These are phyloP conservation scores for Ptyas mucosa DNA, from an alignment of 2,113 vertebrate species.

Conservation along the genomic window DNA sequence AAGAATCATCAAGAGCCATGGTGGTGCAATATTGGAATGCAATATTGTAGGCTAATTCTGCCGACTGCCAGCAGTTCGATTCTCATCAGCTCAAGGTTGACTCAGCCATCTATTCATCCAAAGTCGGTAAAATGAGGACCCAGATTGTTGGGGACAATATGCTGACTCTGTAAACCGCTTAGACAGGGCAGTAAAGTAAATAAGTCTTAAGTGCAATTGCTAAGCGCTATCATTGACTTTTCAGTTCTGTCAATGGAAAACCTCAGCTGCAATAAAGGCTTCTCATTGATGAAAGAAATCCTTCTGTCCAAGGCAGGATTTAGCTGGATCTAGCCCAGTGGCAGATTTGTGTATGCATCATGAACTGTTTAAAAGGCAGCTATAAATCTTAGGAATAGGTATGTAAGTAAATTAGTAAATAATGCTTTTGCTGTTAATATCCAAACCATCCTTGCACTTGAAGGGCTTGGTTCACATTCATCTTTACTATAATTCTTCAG, in stretches of 20 bases:
- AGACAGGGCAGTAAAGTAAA: too few species aligned
- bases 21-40: too few species aligned
- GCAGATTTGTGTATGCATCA: neutral
- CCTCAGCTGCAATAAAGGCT: neutral
- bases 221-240: neutral
- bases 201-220: too few species aligned
- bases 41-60: too few species aligned
- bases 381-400: neutral
- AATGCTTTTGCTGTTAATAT: neutral
- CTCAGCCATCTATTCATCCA: too few species aligned
- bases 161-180: too few species aligned
- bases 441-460: neutral
- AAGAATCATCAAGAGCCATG: neutral
- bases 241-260: neutral
- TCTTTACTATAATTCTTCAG: constrained; percentile 3
- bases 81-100: too few species aligned
- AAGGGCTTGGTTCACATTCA: neutral
- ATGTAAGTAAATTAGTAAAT: neutral
- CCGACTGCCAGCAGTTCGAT: too few species aligned
- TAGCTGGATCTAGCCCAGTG: neutral
- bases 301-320: neutral
- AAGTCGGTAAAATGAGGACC: too few species aligned
- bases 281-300: neutral
- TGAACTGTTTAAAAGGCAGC: neutral
- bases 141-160: too few species aligned